A percentile compares a stretch with the other conserved stretches of the same genome.
Evolutionary conservation across 2,888 invertebrate species (phyloP).

Genomic region (Girardia tigrina): DNA sequence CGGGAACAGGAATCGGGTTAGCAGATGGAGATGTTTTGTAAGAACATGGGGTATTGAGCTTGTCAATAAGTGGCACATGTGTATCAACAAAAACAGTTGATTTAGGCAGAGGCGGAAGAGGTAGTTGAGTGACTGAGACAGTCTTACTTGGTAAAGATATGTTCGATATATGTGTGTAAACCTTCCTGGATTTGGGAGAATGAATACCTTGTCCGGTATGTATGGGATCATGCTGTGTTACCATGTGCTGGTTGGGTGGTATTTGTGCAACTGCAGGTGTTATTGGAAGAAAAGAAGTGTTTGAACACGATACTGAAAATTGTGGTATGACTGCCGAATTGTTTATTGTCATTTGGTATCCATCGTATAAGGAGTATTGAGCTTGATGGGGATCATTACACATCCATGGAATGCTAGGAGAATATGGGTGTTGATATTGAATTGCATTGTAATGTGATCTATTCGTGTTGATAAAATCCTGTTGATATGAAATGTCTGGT

Average conservation of each 20-base stretch:
- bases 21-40: neutral
- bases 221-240: neutral
- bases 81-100: neutral
- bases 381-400: neutral
- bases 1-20: neutral
- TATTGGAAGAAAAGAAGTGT: neutral
- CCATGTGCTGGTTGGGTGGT: neutral
- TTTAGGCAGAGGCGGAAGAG: constrained; percentile 18
- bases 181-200: neutral
- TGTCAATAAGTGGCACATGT: constrained; percentile 10
- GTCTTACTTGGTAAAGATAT: neutral
- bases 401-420: neutral
- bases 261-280: constrained; percentile 15
- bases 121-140: neutral
- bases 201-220: neutral
- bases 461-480: neutral
- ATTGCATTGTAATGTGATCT: neutral
- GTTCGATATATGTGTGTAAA: neutral
- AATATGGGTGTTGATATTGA: constrained; percentile 17
- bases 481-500: neutral
- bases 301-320: neutral
- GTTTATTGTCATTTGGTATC: neutral
- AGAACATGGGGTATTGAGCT: neutral
- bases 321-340: neutral
- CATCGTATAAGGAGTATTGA: neutral